These are phyloP conservation scores for Corythaeola cristata DNA, from an alignment of 2,113 vertebrate species.

Conservation along the genomic window DNA sequence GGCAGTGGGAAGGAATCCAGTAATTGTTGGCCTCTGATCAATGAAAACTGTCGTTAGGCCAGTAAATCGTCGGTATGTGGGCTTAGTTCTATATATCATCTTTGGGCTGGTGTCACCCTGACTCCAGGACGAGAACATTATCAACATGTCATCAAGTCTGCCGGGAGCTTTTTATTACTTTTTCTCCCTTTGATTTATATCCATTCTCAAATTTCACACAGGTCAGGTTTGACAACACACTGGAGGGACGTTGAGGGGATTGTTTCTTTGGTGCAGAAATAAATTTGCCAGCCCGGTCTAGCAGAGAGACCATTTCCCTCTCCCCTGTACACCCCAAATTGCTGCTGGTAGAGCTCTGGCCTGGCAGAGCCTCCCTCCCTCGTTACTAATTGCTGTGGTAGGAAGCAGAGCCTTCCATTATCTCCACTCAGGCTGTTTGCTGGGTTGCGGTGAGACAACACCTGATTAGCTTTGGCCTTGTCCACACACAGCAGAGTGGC, in stretches of 20 bases:
- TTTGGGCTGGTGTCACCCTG: slow-evolving; percentile 77
- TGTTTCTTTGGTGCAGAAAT: slow-evolving; percentile 33
- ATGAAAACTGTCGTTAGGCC: slow-evolving; percentile 82
- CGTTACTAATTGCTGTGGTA: neutral
- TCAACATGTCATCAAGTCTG: slow-evolving; percentile 61
- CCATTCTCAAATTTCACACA: slow-evolving; percentile 44
- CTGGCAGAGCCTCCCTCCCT: neutral
- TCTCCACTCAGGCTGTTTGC: neutral
- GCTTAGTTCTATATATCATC: slow-evolving; percentile 79
- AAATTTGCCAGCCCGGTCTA: neutral
- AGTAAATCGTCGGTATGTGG: slow-evolving; percentile 83
- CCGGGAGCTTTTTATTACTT: slow-evolving; percentile 69
- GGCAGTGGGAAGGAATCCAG: slow-evolving; percentile 75
- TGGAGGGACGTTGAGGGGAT: neutral
- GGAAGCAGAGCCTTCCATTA: neutral
- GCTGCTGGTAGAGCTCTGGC: neutral
- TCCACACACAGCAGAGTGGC: neutral
- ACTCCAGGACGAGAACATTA: slow-evolving; percentile 67
- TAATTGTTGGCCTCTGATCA: slow-evolving; percentile 84
- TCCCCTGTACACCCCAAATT: neutral
- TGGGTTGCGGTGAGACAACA: neutral
- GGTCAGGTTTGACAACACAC: neutral
- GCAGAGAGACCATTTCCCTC: neutral
- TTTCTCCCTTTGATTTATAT: slow-evolving; percentile 54
- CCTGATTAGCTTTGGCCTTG: slow-evolving; percentile 5